A percentile compares a stretch with the other conserved stretches of the same genome.
phyloP scores from a whole-genome alignment of 2,888 invertebrate genomes.

The Chydorus sphaericus region DNA sequence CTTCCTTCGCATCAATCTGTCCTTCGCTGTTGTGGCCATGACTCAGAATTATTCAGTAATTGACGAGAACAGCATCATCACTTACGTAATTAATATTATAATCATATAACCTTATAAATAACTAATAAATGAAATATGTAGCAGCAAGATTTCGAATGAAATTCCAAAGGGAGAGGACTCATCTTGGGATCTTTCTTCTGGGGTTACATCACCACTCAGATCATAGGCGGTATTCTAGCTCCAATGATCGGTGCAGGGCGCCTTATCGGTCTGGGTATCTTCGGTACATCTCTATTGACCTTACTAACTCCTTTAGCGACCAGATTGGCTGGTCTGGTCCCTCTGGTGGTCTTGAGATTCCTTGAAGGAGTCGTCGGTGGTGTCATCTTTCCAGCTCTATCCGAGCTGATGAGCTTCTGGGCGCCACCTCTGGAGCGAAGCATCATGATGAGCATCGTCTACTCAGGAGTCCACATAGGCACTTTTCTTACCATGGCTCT shows the following conservation, averaged over 20 bases:
- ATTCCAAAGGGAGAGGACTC: conserved; percentile 55
- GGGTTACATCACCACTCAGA: conserved; percentile 66
- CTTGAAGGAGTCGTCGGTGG: conserved; percentile 71
- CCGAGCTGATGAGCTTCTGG: conserved; percentile 73
- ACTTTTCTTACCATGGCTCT: conserved; percentile 69
- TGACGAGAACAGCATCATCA: conserved; percentile 15
- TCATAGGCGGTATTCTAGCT: conserved; percentile 70
- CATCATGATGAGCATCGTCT: conserved; percentile 62
- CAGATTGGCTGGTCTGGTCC: conserved; percentile 48
- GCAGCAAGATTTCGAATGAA: conserved; percentile 69
- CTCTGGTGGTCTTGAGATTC: conserved; percentile 55
- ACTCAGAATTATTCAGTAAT: conserved; percentile 47
- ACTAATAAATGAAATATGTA: too few species aligned
- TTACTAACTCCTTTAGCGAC: conserved; percentile 65
- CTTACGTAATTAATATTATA: conserved; percentile 10
- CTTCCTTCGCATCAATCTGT: conserved; percentile 69
- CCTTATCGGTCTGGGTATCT: conserved; percentile 52
- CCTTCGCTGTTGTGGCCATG: conserved; percentile 89
- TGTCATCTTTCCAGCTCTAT: conserved; percentile 62
- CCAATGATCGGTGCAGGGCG: conserved; percentile 71
- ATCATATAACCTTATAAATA: too few species aligned
- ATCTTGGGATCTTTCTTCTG: conserved; percentile 79
- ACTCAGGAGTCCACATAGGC: conserved; percentile 72
- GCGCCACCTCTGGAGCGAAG: conserved; percentile 64
- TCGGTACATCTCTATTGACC: conserved; percentile 60